Percentiles rank a stretch among this genome's conserved stretches.
These are phyloP conservation scores for Brachynemurus nebulosus DNA, from an alignment of 2,888 invertebrate genomes.

Conservation along the genomic window DNA sequence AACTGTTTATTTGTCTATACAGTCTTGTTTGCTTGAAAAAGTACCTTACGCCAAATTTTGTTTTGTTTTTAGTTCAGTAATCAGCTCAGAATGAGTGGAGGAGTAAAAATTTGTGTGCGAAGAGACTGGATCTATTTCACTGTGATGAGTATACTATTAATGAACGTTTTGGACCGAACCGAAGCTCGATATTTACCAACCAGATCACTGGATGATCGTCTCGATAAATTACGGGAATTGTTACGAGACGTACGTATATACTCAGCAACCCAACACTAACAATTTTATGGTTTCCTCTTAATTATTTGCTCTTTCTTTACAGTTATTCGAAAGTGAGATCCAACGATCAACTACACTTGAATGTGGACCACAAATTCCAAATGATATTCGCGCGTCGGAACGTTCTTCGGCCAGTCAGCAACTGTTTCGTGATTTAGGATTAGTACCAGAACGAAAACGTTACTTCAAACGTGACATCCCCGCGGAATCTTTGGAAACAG, in stretches of 20 bases:
- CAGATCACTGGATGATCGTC: constrained; percentile 22
- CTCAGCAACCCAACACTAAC: not conserved
- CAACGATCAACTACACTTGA: not conserved
- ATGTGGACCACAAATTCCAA: not conserved
- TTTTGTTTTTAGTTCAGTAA: no score
- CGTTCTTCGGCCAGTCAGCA: not conserved
- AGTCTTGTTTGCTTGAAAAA: no score
- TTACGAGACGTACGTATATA: constrained; percentile 23
- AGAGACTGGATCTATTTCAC: not conserved
- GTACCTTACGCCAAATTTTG: no score
- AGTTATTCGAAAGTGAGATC: constrained; percentile 6
- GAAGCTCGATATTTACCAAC: constrained; percentile 25
- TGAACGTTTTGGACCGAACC: not conserved
- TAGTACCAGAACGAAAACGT: not conserved
- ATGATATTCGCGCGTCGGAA: not conserved
- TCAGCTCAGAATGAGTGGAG: no score
- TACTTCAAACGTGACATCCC: constrained; percentile 1
- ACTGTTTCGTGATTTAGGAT: not conserved
- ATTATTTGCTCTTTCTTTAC: not conserved
- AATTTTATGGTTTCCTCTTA: not conserved
- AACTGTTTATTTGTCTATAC: no score
- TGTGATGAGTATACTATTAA: not conserved
- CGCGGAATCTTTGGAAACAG: not conserved
- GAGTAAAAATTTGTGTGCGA: no score
- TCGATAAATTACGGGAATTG: constrained; percentile 24